A percentile compares a stretch with the other conserved stretches of the same genome.
phyloP scores from a whole-genome alignment of 1,140 invertebrate genomes.

The Drosophila seguyi region DNA sequence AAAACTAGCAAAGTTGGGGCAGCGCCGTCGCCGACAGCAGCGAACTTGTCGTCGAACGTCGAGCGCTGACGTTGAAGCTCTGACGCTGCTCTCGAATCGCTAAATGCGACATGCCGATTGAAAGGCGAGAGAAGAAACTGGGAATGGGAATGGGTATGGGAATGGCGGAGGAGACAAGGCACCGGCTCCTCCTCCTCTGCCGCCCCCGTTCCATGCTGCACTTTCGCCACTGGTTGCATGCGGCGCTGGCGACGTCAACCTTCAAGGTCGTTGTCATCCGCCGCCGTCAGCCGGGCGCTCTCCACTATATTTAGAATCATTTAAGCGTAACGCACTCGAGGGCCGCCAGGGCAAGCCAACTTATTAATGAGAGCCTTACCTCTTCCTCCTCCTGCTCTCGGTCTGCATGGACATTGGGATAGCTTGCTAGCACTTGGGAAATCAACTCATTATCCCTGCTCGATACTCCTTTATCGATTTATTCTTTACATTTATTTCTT shows the following conservation, averaged over 20 bases:
- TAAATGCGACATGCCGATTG: slow-evolving; percentile 41
- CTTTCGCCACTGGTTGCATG: slow-evolving; percentile 77
- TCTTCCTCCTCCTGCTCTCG: too few relatives aligned
- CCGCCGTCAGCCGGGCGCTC: slow-evolving; percentile 37
- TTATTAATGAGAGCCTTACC: slow-evolving; percentile 35
- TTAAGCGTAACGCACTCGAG: slow-evolving; percentile 66
- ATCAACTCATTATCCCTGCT: slow-evolving; percentile 13
- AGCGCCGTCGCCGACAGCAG: slow-evolving; percentile 39
- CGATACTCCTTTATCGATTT: slow-evolving; percentile 7
- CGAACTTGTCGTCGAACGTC: slow-evolving; percentile 30
- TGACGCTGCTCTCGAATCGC: slow-evolving; percentile 60
- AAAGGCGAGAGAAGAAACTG: slow-evolving; percentile 18
- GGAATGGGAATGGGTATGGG: not conserved
- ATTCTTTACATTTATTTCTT: too few relatives aligned
- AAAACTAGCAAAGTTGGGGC: slow-evolving; percentile 40
- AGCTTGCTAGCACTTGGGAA: slow-evolving; percentile 10
- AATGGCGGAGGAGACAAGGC: not conserved
- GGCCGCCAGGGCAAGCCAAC: slow-evolving; percentile 28
- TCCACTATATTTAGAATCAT: slow-evolving; percentile 72
- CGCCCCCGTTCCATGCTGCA: slow-evolving; percentile 38
- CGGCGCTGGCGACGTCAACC: slow-evolving; percentile 31
- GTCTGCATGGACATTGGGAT: not conserved
- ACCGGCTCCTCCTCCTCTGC: slow-evolving; percentile 6
- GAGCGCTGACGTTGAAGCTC: slow-evolving; percentile 50
- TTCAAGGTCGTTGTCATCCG: slow-evolving; percentile 55